Conservation (phyloP, 2,797 vertebrate species). For the Silurus aristotelis region DNA sequence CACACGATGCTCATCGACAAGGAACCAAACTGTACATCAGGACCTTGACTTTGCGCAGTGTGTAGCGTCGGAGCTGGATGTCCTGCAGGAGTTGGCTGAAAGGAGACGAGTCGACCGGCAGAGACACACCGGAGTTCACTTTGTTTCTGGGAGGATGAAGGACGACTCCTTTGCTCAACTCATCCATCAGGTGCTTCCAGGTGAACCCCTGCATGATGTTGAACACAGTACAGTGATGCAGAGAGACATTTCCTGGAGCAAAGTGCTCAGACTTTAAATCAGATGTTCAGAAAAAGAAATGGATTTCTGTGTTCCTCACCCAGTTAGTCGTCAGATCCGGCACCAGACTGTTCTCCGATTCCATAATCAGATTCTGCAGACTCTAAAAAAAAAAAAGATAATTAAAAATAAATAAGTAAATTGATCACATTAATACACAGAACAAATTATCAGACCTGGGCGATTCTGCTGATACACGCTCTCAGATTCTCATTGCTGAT, state of each 20-base stretch:
- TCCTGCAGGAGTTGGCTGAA: slow-evolving; percentile 69
- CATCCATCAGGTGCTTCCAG: slow-evolving; percentile 61
- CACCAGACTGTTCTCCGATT: slow-evolving; percentile 39
- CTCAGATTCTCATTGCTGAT: neutral
- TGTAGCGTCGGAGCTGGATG: slow-evolving; percentile 69
- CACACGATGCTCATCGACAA: too few species aligned
- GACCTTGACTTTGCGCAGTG: slow-evolving; percentile 70
- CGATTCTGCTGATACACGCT: too few species aligned
- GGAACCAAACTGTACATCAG: too few species aligned
- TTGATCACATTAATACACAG: too few species aligned
- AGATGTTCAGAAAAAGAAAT: neutral
- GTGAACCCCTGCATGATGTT: slow-evolving; percentile 25
- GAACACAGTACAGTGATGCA: neutral
- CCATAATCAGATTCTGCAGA: slow-evolving; percentile 53
- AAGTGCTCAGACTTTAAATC: neutral
- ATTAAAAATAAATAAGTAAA: too few species aligned
- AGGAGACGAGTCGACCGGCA: slow-evolving; percentile 50
- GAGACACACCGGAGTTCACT: rapidly evolving
- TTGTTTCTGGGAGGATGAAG: slow-evolving; percentile 50
- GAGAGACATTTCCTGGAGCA: neutral
- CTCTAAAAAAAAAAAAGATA: slow-evolving; percentile 9
- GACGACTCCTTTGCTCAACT: slow-evolving; percentile 65
- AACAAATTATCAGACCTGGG: too few species aligned
- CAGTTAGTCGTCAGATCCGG: slow-evolving; percentile 31
- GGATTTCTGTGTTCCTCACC: slow-evolving; percentile 39